Base-by-base conservation (phyloP, 2,797 vertebrate species). In the Hylomyscus alleni region DNA sequence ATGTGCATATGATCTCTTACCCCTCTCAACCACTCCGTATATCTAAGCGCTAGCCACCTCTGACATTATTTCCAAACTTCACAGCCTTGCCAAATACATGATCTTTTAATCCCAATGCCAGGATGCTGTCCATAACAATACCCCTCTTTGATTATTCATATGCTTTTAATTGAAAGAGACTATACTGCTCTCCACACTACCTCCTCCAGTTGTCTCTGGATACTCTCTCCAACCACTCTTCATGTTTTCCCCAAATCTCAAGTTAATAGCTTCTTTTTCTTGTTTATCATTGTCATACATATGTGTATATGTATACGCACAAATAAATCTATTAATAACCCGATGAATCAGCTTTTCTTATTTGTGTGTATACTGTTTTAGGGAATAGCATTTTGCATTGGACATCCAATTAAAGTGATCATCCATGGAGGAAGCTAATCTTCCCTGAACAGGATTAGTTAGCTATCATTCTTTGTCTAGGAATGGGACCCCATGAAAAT, bases 131-230 rank as follows among this genome's bases (percentile, higher is more conserved):
- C 60, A 62, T 52, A 4, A 75, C 40, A 91, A 77, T 24, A 10
- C 0, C 15, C 12, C 8, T 56, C 62, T 37, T 24, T 83, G 4
- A 69, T 69, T 60, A 67, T 81, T 80, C 37, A 85, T 67, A 94
- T 67, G 34, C 20, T 93, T 97, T 77, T 89, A 94, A 90, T 6
- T 34, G 50, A 29, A 89, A 81, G 29, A 94, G 89, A 84, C 11
- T 62, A 9, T 85, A 50, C 34, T 22, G 50, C 20, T 50, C 6
- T 6, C 44, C 44, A 26, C 6, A 50, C 44, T 67, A 50, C 6
- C 31, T 67, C 20, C 24, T 56, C 50, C 67, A 56, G 24, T 40
- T 87, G n/a, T 6, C 50, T 85, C 62, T n/a, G 1, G 67, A 24
- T 67, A 6, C 12, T 50, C 31, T 85, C 31, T 15, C 7, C 44